Evolutionary conservation across 2,797 vertebrate genomes (phyloP).

Genomic region (Phoxinus dragarum): DNA sequence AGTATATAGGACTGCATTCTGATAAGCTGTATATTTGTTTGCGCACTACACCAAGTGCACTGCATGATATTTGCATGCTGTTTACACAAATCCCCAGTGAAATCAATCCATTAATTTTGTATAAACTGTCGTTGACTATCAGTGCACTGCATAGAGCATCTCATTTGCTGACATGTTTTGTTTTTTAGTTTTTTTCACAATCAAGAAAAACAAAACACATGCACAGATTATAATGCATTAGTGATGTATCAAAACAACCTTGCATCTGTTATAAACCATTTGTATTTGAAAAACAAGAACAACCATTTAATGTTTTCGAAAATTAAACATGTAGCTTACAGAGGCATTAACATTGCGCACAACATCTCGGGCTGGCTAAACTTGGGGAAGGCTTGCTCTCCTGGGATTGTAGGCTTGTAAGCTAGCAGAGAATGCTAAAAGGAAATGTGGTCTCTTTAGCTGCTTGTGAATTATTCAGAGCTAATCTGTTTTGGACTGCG

Average conservation of each 20-base stretch:
- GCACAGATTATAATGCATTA: conserved; percentile 6
- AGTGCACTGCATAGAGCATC: not conserved
- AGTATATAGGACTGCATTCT: not conserved
- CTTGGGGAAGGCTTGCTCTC: not conserved
- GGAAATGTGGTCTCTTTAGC: conserved; percentile 38
- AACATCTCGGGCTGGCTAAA: not conserved
- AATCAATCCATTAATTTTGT: conserved; percentile 29
- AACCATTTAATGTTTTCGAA: not conserved
- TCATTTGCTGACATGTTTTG: conserved; percentile 34
- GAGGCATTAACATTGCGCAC: not conserved
- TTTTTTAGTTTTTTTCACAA: conserved; percentile 6
- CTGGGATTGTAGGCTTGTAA: conserved; percentile 15
- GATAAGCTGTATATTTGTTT: not conserved
- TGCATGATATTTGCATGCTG: conserved; percentile 2
- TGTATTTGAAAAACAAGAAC: not conserved
- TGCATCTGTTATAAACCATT: not conserved
- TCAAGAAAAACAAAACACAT: not conserved
- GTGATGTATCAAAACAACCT: not conserved
- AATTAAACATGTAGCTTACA: conserved; percentile 7
- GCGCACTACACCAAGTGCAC: not conserved
- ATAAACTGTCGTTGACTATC: conserved; percentile 21
- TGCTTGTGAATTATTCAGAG: conserved; percentile 50
- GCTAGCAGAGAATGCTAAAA: conserved; percentile 25
- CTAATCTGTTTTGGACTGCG: conserved; percentile 36
- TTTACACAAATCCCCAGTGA: conserved; percentile 24